A percentile compares a stretch with the other conserved stretches of the same genome.
phyloP scores from a whole-genome alignment of 2,113 vertebrate genomes.

The Mobula birostris region DNA sequence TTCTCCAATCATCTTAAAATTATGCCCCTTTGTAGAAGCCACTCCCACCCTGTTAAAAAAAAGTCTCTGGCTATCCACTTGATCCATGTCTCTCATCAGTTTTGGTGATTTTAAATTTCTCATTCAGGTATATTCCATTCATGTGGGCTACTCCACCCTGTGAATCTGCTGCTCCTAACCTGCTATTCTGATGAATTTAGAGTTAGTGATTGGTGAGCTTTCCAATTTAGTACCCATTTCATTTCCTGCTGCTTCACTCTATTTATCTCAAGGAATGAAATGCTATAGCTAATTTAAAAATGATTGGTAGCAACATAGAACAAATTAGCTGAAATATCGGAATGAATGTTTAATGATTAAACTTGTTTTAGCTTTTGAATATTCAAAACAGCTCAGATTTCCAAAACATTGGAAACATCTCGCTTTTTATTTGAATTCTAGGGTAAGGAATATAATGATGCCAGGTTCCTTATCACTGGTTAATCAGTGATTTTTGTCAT shows the following conservation, averaged over 20 bases:
- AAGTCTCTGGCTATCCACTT: too few species aligned
- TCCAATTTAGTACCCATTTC: not conserved
- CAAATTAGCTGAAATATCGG: conserved; percentile 31
- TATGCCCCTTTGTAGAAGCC: too few species aligned
- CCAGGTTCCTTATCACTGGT: not conserved
- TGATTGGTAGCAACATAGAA: not conserved
- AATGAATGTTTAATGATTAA: conserved; percentile 32
- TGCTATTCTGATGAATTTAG: not conserved
- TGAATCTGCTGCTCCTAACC: not conserved
- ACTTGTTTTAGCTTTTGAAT: conserved; percentile 2
- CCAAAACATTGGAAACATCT: conserved; percentile 7
- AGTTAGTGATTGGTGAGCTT: not conserved
- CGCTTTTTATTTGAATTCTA: not conserved
- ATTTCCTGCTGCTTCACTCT: not conserved
- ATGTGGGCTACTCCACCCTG: too few species aligned
- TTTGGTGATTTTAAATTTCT: too few species aligned
- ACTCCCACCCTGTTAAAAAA: too few species aligned
- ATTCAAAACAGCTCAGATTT: not conserved
- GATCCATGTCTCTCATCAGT: too few species aligned
- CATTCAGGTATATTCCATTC: not conserved
- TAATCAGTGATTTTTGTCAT: not conserved
- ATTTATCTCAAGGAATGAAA: conserved; percentile 9
- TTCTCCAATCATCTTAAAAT: too few species aligned
- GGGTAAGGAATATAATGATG: not conserved
- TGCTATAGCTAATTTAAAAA: conserved; percentile 15